Evolutionary conservation across 1,140 invertebrate species (phyloP), one percentile per base, ranked within the genome.

Genomic region (Aplysia californica): DNA sequence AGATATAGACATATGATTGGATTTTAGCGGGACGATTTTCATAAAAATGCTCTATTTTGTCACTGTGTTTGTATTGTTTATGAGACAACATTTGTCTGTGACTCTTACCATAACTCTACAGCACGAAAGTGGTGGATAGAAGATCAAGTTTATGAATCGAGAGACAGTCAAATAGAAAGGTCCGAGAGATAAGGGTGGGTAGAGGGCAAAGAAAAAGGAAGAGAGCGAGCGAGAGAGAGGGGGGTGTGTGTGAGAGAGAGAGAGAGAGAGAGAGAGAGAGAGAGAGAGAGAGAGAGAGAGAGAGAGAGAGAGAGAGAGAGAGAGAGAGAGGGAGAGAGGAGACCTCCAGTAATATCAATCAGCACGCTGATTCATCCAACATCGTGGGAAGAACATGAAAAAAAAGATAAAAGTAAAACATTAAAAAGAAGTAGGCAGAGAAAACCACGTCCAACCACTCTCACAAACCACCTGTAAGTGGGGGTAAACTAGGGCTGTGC

Each of bases 251-350:
- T 15, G 5, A 66, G 64, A 21, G 31, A 18, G 18, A 66, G 5
- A 21, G 64, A 31, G 10, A 66, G 6, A 31, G 10, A 66, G 6
- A 31, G 6, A 31, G 6, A 18, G n/a, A n/a, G n/a, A n/a, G n/a
- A n/a, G n/a, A n/a, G n/a, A n/a, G n/a, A n/a, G n/a, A n/a, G 10
- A 31, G 64, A 31, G 29, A 31, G 64, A 66, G 64, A 66, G 64
- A 66, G 64, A 31, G 64, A 66, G 64, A 66, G 64, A 66, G 64
- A 66, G 64, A 33, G 10, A 33, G 33, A 66, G 64, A 66, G 33
- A 66, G 64, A 66, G 64, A 66, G 64, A 66, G 64, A 36, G 29
- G 31, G 29, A 33, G 29, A 4, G 33, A 36, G n/a, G 4, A 5
- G n/a, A 33, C 36, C 20, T 33, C 21, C 10, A 31, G 31, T 10